Evolutionary conservation across 2,797 vertebrate genomes (phyloP).

Genomic region (Helarctos malayanus): DNA sequence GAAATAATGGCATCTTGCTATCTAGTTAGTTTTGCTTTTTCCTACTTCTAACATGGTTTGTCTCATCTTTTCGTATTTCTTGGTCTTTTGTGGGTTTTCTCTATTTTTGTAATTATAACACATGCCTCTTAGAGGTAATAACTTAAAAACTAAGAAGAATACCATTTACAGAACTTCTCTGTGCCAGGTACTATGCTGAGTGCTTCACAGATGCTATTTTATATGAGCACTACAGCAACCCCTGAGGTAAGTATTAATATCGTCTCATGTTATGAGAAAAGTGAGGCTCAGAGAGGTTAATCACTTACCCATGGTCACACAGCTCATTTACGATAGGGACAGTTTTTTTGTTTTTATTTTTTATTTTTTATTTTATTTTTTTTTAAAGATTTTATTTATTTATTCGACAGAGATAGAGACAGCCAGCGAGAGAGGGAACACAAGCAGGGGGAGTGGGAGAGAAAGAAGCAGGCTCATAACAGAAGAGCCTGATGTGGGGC

Average conservation of each 20-base stretch:
- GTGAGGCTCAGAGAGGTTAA: background rate
- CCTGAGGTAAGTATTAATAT: background rate
- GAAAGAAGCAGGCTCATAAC: no score
- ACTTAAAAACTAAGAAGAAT: constrained; percentile 2
- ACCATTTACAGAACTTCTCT: background rate
- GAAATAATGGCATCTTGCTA: background rate
- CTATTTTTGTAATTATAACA: background rate
- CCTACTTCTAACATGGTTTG: background rate
- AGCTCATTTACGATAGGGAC: background rate
- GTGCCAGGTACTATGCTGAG: background rate
- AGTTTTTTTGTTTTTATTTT: background rate
- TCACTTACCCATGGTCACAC: background rate
- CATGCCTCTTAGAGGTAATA: background rate
- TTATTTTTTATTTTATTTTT: background rate
- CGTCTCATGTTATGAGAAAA: background rate
- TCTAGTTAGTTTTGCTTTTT: background rate
- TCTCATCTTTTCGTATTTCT: background rate
- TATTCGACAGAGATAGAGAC: no score
- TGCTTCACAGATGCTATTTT: background rate
- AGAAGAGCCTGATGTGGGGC: no score
- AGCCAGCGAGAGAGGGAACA: no score
- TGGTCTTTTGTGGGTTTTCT: background rate
- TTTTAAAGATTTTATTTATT: no score
- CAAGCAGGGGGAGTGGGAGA: no score
- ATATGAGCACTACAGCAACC: background rate